Percentiles rank a stretch among this genome's conserved stretches.
Conservation (phyloP, 2,113 vertebrate genomes). For the Paradoxurus hermaphroditus region DNA sequence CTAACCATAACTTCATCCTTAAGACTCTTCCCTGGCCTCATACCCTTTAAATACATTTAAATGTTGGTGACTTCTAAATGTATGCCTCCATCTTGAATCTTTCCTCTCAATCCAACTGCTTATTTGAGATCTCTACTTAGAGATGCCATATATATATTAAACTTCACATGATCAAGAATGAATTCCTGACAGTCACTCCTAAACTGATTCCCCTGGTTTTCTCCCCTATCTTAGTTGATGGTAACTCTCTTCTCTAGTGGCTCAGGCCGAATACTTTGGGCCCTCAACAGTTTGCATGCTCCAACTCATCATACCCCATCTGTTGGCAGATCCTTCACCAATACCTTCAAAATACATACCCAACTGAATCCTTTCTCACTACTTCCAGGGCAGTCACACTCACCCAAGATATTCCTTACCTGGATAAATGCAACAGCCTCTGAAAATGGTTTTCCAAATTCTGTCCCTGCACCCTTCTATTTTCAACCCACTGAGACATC, state of each 20-base stretch:
- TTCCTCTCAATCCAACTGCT: neutral
- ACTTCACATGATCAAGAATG: neutral
- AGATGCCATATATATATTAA: neutral
- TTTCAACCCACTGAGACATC: neutral
- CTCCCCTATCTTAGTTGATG: neutral
- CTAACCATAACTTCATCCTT: neutral
- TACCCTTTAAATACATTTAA: neutral
- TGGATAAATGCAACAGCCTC: neutral
- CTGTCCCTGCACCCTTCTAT: accelerated
- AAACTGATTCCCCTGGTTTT: neutral
- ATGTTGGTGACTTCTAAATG: neutral
- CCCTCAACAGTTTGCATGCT: neutral
- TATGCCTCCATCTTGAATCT: neutral
- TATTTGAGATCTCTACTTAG: neutral
- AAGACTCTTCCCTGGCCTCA: neutral
- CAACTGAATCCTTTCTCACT: neutral
- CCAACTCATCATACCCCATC: neutral
- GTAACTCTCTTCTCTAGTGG: neutral
- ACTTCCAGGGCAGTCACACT: neutral
- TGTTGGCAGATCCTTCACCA: neutral
- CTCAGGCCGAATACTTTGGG: neutral
- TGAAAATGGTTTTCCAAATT: neutral
- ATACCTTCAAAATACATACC: neutral
- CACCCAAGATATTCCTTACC: neutral
- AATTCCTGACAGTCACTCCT: neutral